Conservation (phyloP, 2,113 vertebrate genomes). For the Hippoglossus stenolepis region DNA sequence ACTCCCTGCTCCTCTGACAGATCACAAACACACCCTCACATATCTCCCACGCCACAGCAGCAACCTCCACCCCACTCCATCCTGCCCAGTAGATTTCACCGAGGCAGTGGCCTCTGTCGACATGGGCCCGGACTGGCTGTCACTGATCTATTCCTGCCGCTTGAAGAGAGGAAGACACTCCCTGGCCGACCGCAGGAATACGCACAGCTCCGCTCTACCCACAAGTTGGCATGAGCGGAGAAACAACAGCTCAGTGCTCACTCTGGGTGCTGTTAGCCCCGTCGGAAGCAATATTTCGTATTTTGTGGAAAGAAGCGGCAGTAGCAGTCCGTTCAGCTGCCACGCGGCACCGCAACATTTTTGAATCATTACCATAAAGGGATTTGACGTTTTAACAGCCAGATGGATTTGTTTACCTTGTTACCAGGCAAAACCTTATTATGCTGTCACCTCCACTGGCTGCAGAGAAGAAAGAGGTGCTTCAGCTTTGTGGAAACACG, state of each 20-base stretch:
- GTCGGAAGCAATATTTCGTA: conserved; percentile 53
- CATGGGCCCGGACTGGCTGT: conserved; percentile 72
- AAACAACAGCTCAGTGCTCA: conserved; percentile 54
- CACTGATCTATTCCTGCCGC: conserved; percentile 76
- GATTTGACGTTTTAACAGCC: conserved; percentile 42
- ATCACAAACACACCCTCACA: conserved; percentile 45
- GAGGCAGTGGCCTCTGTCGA: conserved; percentile 74
- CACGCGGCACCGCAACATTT: conserved; percentile 20
- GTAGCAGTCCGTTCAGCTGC: conserved; percentile 44
- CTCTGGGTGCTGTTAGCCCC: conserved; percentile 35
- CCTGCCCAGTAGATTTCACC: conserved; percentile 60
- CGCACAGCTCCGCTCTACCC: conserved; percentile 40
- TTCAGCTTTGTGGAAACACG: conserved; percentile 42
- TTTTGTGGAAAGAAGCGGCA: conserved; percentile 17
- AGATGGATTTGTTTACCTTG: conserved; percentile 45
- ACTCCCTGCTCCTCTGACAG: conserved; percentile 28
- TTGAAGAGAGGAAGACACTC: conserved; percentile 72
- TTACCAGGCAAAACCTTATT: conserved; percentile 54
- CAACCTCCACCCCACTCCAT: conserved; percentile 14
- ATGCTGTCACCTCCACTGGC: conserved; percentile 55
- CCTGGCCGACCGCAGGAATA: conserved; percentile 59
- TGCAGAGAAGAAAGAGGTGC: conserved; percentile 29
- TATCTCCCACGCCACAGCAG: conserved; percentile 32
- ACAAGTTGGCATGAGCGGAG: conserved; percentile 54
- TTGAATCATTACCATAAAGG: conserved; percentile 46